phyloP scores from a whole-genome alignment of 2,113 vertebrate genomes.

The Tupaia chinensis region DNA sequence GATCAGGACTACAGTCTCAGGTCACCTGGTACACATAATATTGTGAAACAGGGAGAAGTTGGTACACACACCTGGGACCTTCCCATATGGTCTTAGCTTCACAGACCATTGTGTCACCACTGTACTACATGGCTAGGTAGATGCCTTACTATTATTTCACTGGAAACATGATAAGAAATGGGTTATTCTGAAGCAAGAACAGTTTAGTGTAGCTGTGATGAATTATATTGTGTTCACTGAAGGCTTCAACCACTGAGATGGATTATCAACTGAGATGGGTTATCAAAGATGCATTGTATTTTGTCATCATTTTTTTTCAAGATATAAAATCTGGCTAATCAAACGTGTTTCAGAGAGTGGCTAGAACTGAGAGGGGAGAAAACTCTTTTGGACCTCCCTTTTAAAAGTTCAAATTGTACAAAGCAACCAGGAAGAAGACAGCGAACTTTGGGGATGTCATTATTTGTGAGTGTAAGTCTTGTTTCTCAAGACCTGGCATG shows the following conservation, averaged over 20 bases:
- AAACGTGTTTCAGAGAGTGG: conserved; percentile 74
- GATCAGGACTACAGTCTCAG: too few relatives aligned
- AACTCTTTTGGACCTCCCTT: conserved; percentile 75
- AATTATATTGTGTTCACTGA: conserved; percentile 17
- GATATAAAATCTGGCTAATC: neutral
- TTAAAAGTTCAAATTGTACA: conserved; percentile 61
- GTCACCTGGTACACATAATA: too few relatives aligned
- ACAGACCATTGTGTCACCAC: too few relatives aligned
- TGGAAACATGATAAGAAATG: neutral
- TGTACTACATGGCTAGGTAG: neutral
- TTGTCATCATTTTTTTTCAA: conserved; percentile 66
- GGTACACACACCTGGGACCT: too few relatives aligned
- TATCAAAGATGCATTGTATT: conserved; percentile 43
- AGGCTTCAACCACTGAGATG: conserved; percentile 21
- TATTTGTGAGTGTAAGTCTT: conserved; percentile 51
- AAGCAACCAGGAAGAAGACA: conserved; percentile 49
- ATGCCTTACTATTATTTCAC: neutral
- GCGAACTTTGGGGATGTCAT: conserved; percentile 42
- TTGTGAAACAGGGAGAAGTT: too few relatives aligned
- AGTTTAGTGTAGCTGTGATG: neutral
- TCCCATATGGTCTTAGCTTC: too few relatives aligned
- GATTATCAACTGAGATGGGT: conserved; percentile 32
- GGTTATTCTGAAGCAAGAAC: neutral
- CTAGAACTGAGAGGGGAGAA: conserved; percentile 78
- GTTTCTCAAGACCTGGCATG: conserved; percentile 65